phyloP scores from a whole-genome alignment of 30 jellyfish, hydroid and myxozoan genomes.

The Chironex yamaguchii region DNA sequence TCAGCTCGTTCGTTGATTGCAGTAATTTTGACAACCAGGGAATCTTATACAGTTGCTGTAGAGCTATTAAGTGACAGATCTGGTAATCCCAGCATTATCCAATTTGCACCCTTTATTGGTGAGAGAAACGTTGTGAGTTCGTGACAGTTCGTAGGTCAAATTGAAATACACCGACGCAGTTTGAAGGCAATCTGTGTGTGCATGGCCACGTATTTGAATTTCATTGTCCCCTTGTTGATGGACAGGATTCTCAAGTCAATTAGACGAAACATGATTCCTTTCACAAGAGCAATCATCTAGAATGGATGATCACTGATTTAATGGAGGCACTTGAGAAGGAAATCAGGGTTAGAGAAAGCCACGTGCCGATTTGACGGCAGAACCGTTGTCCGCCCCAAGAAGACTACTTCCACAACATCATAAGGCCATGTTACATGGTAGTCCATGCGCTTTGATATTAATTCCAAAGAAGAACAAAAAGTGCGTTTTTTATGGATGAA shows the following conservation, averaged over 20 bases:
- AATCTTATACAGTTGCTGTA: too few species aligned
- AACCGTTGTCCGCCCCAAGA: too few species aligned
- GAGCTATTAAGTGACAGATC: too few species aligned
- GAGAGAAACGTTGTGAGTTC: slow-evolving; percentile 7
- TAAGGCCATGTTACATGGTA: too few species aligned
- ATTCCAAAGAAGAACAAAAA: too few species aligned
- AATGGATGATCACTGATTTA: background rate
- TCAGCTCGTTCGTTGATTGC: too few species aligned
- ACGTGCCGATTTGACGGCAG: background rate
- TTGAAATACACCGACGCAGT: slow-evolving; percentile 24
- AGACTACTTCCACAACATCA: too few species aligned
- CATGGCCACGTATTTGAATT: background rate
- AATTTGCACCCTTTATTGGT: background rate
- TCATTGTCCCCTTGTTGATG: background rate
- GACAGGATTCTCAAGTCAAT: background rate
- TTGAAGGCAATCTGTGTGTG: background rate
- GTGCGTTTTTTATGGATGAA: too few species aligned
- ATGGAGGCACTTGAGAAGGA: slow-evolving; percentile 1
- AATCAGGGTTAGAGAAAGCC: background rate
- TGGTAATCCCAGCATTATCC: too few species aligned
- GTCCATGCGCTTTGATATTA: too few species aligned
- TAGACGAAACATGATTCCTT: background rate
- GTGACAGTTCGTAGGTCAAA: background rate
- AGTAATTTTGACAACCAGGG: too few species aligned
- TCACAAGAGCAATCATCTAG: background rate